A percentile compares a stretch with the other conserved stretches of the same genome.
These are phyloP conservation scores for Spisula subtruncata DNA, from an alignment of 2,888 invertebrate species.

Conservation along the genomic window DNA sequence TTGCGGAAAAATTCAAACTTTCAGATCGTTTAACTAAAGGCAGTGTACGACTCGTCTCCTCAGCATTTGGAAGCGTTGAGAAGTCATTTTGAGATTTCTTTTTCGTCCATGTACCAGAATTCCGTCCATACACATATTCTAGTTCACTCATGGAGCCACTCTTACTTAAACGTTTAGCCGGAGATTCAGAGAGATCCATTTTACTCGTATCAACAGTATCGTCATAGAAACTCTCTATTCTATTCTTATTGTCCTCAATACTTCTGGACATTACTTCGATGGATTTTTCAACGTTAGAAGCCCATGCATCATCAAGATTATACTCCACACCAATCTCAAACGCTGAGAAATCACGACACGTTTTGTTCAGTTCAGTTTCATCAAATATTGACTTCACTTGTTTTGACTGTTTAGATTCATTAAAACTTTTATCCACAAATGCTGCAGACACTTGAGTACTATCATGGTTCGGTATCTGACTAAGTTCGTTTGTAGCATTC, in stretches of 20 bases:
- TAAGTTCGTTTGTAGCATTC: constrained; percentile 72
- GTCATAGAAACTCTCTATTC: constrained; percentile 53
- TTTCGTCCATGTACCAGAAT: constrained; percentile 82
- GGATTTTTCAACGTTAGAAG: constrained; percentile 66
- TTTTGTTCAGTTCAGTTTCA: constrained; percentile 59
- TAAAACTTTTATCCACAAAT: not conserved
- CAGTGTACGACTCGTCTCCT: constrained; percentile 81
- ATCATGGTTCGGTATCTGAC: constrained; percentile 72
- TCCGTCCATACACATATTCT: constrained; percentile 66
- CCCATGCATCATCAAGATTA: constrained; percentile 70
- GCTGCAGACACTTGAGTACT: constrained; percentile 31
- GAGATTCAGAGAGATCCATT: constrained; percentile 63
- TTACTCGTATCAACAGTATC: constrained; percentile 65
- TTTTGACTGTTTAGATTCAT: not conserved
- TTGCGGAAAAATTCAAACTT: constrained; percentile 65
- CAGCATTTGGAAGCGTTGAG: constrained; percentile 82
- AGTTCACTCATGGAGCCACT: constrained; percentile 69
- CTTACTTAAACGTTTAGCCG: constrained; percentile 67
- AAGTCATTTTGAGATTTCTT: constrained; percentile 78
- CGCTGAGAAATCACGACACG: constrained; percentile 51
- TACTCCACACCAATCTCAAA: constrained; percentile 70
- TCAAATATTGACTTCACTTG: constrained; percentile 39
- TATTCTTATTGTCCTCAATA: constrained; percentile 66
- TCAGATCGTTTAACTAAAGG: constrained; percentile 67
- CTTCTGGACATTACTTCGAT: constrained; percentile 69